A percentile compares a stretch with the other conserved stretches of the same genome.
Evolutionary conservation across 2,797 vertebrate genomes (phyloP).

Genomic region (Rhodeus uyekii): DNA sequence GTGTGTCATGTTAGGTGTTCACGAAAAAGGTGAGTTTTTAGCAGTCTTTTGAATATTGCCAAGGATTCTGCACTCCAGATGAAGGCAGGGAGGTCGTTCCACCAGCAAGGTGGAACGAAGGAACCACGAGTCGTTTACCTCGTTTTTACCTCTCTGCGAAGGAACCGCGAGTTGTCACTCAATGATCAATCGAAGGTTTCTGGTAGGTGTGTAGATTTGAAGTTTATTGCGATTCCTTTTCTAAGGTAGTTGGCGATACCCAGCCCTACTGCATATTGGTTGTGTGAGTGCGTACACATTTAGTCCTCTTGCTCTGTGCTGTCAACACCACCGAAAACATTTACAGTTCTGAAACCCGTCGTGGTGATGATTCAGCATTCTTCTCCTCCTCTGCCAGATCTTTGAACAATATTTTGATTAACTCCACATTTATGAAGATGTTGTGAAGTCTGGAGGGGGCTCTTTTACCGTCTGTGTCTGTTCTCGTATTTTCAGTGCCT

Average conservation of each 20-base stretch:
- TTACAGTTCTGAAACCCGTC: slow-evolving; percentile 5
- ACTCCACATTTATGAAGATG: slow-evolving; percentile 68
- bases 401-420: slow-evolving; percentile 72
- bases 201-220: no score
- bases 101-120: no score
- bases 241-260: not conserved
- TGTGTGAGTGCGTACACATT: not conserved
- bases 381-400: slow-evolving; percentile 60
- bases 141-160: no score
- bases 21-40: no score
- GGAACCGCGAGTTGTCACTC: no score
- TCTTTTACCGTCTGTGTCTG: slow-evolving; percentile 27
- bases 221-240: no score
- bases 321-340: slow-evolving; percentile 14
- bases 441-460: slow-evolving; percentile 59
- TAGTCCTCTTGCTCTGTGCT: not conserved
- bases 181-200: no score
- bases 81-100: no score
- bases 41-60: no score
- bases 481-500: slow-evolving; percentile 38
- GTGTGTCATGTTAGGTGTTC: no score
- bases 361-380: slow-evolving; percentile 21
- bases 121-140: no score
- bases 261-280: not conserved
- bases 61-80: no score